Evolutionary conservation across 2,797 vertebrate genomes (phyloP), one percentile per base, ranked within the genome.

Genomic region (Pantherophis vulpinus): DNA sequence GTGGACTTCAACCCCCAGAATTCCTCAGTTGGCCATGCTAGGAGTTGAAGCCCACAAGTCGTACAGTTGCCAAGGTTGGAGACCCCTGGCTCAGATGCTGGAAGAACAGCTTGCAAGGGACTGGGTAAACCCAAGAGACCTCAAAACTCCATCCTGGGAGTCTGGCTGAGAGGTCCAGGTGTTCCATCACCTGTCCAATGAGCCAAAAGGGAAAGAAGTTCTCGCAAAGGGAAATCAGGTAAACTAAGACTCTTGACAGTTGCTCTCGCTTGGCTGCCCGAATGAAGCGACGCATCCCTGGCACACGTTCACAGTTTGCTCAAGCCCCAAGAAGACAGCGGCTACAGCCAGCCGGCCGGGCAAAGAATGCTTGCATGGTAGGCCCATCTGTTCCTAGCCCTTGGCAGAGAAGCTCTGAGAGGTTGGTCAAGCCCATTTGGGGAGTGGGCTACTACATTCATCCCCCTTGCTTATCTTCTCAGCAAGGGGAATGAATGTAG

Each of bases 261-360:
- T 42, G 23, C 0, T 61, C 47, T 16, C 11, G 25, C 86, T 87
- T 56, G 51, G 6, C 23, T 32, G n/a, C n/a, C 32, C 2, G 23
- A 10, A 10, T 4, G 2, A 25, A 59, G 56, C 11, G 37, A 60
- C 5, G 0, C 59, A 0, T 5, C 23, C 6, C 32, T 47, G 58
- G 37, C 59, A 47, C 58, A 2, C 0, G 0, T 5, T 47, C 54
- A 29, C 23, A 23, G 32, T 20, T 23, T 79, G 70, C 70, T 42
- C 32, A 42, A 20, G 87, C 20, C 70, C 70, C 37, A 23, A 42
- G 32, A 11, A 70, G 32, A 10, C 18, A 5, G 16, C 1, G 3
- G 32, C 32, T 20, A 10, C 32, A 10, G 14, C 14, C 14, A 16
- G n/a, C 29, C 2, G 0, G 14, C 66, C 14, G 2, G 14, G 5